Evolutionary conservation across 2,888 invertebrate genomes (phyloP), one percentile per base, ranked within the genome.

Genomic region (Apeira syringaria): DNA sequence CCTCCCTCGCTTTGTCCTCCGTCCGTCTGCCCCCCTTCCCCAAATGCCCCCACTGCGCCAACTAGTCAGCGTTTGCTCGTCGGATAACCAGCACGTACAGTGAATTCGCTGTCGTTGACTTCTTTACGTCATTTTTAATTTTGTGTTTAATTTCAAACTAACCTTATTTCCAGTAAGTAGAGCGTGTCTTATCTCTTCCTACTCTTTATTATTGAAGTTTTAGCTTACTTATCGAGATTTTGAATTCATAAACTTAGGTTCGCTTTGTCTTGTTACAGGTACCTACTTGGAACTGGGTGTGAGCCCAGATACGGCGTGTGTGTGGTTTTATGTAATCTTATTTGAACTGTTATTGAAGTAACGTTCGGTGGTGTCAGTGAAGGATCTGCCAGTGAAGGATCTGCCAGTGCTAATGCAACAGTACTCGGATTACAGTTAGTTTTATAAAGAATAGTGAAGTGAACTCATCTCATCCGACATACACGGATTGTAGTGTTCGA

Each of bases 261-360:
- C 66, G 84, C 85, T 86, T 86, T 88, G 87, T 87, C 84, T 89
- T 85, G 84, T 88, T 88, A 76, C 87, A 89, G 88, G 88, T 87
- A 88, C 80, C 76, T 80, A 76, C 77, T 82, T 75, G 80, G 80
- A 80, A 78, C 81, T 80, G 86, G 87, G 87, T 89, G 87, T 87
- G 87, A 85, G 75, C 86, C 79, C 80, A 83, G 86, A 81, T 85
- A 82, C 80, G 76, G 72, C 74, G 84, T 82, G 80, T 83, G 80
- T 83, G 80, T 78, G 80, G 79, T 83, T 88, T 87, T 86, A 86
- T 87, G 80, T 85, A 87, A 88, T 82, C 80, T 76, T 79, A 76
- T 74, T 71, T 69, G 74, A 71, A 74, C 73, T 71, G 64, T 71
- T 74, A 72, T 65, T 68, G 58, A 74, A 74, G 69, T 68, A 74